Evolutionary conservation across 2,797 vertebrate species (phyloP), one percentile per base, ranked within the genome.

Genomic region (Thunnus albacares): DNA sequence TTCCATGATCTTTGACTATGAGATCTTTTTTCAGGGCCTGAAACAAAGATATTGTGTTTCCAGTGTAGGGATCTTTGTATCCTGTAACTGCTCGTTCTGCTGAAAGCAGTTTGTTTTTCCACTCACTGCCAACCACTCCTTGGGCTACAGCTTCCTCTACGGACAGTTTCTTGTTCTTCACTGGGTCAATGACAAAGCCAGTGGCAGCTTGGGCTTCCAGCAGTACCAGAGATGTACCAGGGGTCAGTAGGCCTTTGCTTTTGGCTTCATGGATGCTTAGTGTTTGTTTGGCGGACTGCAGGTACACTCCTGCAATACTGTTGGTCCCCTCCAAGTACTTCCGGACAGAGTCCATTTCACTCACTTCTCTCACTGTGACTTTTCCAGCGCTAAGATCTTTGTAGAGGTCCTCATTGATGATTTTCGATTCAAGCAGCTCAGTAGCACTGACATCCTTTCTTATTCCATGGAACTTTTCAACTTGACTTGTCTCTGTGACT

Each of bases 1-100:
- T 61, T 11, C 94, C 96, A 69, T 95, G 95, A 22, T 95, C 95
- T 47, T 86, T 87, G 0, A 91, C 77, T 0, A 97, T 58, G 1
- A 97, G 93, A 49, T 49, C 45, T 18, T 49, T 49, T 38, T 89
- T 75, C 60, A 92, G 78, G 33, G 90, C 87, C 62, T 92, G 88
- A 77, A 96, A 97, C 18, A 97, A 82, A 1, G 96, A 92, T 17
- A 97, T 93, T 49, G 61, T 92, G 81, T 92, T 77, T 41, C 95
- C 45, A 18, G 45, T 49, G 45, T 49, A 49, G 45, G 45, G 45
- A 52, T 97, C 97, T 7, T 62, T 94, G 35, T 96, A 96, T n/a
- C 97, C 97, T 0, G 93, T 96, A 24, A 96, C 87, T 0, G 96
- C 96, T 0, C 74, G 87, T 63, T 97, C 96, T 0, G 96, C 96